phyloP scores from a whole-genome alignment of 1,140 invertebrate genomes.

The Bombyx mandarina region DNA sequence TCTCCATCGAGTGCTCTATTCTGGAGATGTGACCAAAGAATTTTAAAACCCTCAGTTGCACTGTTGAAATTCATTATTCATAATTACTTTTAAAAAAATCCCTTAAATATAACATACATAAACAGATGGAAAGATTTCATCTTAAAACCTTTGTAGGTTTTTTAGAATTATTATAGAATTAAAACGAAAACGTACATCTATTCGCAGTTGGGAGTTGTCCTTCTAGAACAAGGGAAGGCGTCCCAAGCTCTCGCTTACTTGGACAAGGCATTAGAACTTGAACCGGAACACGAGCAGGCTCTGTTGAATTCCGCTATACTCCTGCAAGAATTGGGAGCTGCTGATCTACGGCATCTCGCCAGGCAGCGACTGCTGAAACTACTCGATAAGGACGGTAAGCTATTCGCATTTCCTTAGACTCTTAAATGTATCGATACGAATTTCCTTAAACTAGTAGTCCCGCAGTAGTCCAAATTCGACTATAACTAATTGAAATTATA shows the following conservation, averaged over 20 bases:
- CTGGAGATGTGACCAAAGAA: too few species aligned
- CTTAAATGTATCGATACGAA: too few species aligned
- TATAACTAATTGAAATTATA: too few species aligned
- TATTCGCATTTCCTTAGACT: too few species aligned
- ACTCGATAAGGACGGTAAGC: slow-evolving; percentile 78
- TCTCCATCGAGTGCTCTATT: too few species aligned
- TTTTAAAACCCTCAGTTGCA: too few species aligned
- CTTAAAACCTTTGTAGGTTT: not conserved
- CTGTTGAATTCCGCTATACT: slow-evolving; percentile 95
- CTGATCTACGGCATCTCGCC: slow-evolving; percentile 83
- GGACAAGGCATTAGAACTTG: slow-evolving; percentile 92
- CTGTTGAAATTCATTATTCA: too few species aligned
- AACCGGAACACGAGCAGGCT: slow-evolving; percentile 95
- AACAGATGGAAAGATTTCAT: too few species aligned
- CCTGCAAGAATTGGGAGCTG: slow-evolving; percentile 88
- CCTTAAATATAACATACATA: too few species aligned
- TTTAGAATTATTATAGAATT: not conserved
- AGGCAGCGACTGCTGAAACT: slow-evolving; percentile 86
- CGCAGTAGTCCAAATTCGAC: too few species aligned
- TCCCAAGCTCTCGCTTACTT: slow-evolving; percentile 92
- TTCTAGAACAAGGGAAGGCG: slow-evolving; percentile 92
- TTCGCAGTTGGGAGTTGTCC: slow-evolving; percentile 90
- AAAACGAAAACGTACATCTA: not conserved
- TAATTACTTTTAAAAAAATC: too few species aligned
- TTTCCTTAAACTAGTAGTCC: too few species aligned